phyloP scores from a whole-genome alignment of 2,888 invertebrate species.

The Eupsilia transversa region DNA sequence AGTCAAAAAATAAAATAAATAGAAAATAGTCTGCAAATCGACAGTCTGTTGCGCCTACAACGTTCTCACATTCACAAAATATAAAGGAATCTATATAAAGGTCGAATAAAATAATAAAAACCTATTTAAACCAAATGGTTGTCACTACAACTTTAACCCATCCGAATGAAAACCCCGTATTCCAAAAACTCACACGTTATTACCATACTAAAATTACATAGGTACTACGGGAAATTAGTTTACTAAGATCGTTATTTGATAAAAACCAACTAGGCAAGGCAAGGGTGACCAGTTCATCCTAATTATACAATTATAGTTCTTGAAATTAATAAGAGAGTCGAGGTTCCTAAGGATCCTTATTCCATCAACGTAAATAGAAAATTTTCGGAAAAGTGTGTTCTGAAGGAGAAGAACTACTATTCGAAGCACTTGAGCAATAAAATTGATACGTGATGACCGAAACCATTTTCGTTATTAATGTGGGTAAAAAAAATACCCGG shows the following conservation, averaged over 20 bases:
- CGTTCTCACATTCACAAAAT: no score
- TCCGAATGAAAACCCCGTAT: no score
- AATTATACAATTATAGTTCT: background rate
- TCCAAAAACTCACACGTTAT: background rate
- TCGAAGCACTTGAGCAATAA: conserved; percentile 15
- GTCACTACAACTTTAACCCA: no score
- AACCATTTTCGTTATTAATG: conserved; percentile 53
- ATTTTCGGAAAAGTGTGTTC: conserved; percentile 3
- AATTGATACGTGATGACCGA: conserved; percentile 26
- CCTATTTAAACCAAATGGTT: no score
- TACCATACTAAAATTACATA: background rate
- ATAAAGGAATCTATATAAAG: no score
- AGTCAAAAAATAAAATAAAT: no score
- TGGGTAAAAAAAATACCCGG: conserved; percentile 59
- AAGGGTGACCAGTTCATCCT: no score
- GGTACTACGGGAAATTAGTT: background rate
- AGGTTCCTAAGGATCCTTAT: no score
- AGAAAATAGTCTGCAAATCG: no score
- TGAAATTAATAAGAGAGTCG: background rate
- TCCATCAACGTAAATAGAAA: conserved; percentile 11
- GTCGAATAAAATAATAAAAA: no score
- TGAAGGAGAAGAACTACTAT: conserved; percentile 21
- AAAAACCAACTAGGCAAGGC: background rate
- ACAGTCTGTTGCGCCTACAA: no score
- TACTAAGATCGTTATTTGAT: background rate